These are phyloP conservation scores for Melanotaenia maccullochi DNA, from an alignment of 2,797 vertebrate species.

Conservation along the genomic window DNA sequence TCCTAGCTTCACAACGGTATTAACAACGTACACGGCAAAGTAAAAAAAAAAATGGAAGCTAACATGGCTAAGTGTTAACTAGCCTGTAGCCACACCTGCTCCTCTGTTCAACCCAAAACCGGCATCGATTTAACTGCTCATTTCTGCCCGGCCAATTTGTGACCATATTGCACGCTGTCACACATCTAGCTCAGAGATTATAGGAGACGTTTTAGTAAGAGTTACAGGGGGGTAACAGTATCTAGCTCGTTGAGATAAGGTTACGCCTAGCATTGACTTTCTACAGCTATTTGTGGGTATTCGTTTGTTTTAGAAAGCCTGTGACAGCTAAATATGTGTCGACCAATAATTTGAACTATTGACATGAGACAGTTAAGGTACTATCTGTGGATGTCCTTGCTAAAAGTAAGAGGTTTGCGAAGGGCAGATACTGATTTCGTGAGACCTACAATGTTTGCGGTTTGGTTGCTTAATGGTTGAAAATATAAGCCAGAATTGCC, in stretches of 20 bases:
- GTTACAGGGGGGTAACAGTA: neutral
- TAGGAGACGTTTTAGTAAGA: neutral
- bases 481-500: neutral
- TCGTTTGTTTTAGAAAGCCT: neutral
- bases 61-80: constrained; percentile 32
- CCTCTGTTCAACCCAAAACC: constrained; percentile 47
- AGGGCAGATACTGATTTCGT: neutral
- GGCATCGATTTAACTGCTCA: constrained; percentile 36
- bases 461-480: neutral
- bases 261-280: constrained; percentile 48
- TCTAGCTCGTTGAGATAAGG: constrained; percentile 16
- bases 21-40: neutral
- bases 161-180: neutral
- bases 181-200: neutral
- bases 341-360: neutral
- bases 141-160: constrained; percentile 1
- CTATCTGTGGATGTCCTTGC: neutral
- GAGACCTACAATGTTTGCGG: neutral
- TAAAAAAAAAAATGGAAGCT: constrained; percentile 3
- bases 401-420: neutral
- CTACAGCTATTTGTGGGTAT: constrained; percentile 1
- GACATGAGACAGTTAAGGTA: too few species aligned
- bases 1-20: neutral
- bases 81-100: constrained; percentile 61
- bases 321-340: neutral